Conservation (phyloP, 2,888 invertebrate species). For the Sinhomidia bicolor region DNA sequence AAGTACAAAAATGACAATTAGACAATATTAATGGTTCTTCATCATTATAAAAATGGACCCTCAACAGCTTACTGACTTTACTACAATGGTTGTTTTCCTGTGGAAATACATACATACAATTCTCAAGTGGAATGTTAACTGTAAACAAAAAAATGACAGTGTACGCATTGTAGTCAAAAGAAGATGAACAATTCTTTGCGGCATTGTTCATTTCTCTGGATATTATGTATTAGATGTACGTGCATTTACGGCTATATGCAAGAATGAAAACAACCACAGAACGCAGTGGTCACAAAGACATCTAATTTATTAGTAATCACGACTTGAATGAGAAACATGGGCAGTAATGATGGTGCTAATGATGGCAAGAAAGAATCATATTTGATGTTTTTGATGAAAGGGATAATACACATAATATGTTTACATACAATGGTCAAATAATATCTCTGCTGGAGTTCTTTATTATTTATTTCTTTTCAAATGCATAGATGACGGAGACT, state of each 20-base stretch:
- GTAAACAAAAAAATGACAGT: background rate
- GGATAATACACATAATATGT: slow-evolving; percentile 69
- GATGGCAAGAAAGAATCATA: slow-evolving; percentile 35
- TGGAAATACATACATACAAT: no score
- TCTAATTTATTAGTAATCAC: slow-evolving; percentile 77
- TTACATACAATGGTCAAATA: slow-evolving; percentile 60
- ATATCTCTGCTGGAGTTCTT: slow-evolving; percentile 70
- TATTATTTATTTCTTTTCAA: slow-evolving; percentile 58
- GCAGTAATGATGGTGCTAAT: slow-evolving; percentile 56
- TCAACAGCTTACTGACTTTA: background rate
- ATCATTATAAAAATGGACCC: no score
- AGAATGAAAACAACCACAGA: background rate
- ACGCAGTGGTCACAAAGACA: slow-evolving; percentile 70
- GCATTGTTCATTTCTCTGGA: background rate
- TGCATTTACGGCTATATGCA: background rate
- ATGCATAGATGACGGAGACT: slow-evolving; percentile 5
- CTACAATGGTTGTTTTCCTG: background rate
- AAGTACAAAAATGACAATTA: no score
- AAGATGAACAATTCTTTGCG: background rate
- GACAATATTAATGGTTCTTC: no score
- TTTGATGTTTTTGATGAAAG: slow-evolving; percentile 65
- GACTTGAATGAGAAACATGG: slow-evolving; percentile 77
- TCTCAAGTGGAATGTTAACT: background rate
- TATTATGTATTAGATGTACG: background rate
- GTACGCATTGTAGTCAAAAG: slow-evolving; percentile 7